Evolutionary conservation across 2,888 invertebrate genomes (phyloP), one percentile per base, ranked within the genome.

Genomic region (Tridacna crocea): DNA sequence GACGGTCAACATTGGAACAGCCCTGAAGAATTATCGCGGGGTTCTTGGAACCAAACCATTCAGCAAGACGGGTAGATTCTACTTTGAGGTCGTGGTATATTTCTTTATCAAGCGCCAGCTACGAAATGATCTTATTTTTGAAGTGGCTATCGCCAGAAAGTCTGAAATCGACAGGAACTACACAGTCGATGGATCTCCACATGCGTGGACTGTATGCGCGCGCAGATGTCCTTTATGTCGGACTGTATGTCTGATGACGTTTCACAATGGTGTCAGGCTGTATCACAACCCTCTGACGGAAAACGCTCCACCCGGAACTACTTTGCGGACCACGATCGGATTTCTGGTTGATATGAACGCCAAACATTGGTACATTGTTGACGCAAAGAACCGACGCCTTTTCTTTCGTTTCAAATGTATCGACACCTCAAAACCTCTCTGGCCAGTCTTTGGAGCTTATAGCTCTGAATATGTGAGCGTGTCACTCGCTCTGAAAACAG

Each of bases 371-470:
- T 85, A 82, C 46, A 80, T 88, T 27, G 82, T 88, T 4, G 89
- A 89, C 51, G 88, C 88, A 13, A 88, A 87, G 73, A 88, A 86
- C 27, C 76, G 87, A 19, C 84, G 85, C 13, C 76, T 87, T 13
- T 86, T 89, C 77, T 85, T 79, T 63, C 72, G 87, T 17, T 89
- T 89, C 47, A 84, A 84, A 68, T 79, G 80, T 60, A 83, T 89
- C n/a, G 89, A 89, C 61, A 83, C 83, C 0, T 82, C 81, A 0
- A 88, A 88, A 22, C 86, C 89, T 0, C 75, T 89, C 0, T 89
- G 89, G 89, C 89, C 89, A 0, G 82, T 87, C 8, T 89, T 89
- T 80, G 89, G 88, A 15, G 83, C 87, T 10, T 89, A 89, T 72
- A 88, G 88, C 47, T 86, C 88, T 0, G 89, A 89, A 60, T 81